These are phyloP conservation scores for Colistium nudipinnis DNA, from an alignment of 2,113 vertebrate genomes.

Conservation along the genomic window DNA sequence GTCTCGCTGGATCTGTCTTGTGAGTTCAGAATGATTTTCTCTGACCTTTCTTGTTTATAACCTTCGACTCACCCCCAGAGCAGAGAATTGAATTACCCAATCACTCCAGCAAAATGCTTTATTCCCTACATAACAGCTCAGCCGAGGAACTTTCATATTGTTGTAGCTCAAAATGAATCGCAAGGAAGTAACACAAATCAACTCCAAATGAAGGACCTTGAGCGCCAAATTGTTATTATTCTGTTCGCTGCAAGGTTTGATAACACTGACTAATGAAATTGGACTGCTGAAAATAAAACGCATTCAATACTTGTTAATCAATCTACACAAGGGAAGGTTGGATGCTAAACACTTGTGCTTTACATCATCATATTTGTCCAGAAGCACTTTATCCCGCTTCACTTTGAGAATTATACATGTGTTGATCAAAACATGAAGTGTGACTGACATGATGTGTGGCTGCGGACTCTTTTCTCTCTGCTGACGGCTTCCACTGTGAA, in stretches of 20 bases:
- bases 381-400: background rate
- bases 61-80: constrained; percentile 14
- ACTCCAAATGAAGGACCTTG: constrained; percentile 39
- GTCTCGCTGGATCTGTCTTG: constrained; percentile 19
- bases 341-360: background rate
- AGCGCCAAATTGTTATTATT: constrained; percentile 21
- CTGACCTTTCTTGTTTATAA: constrained; percentile 58
- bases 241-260: constrained; percentile 18
- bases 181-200: constrained; percentile 33
- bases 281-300: constrained; percentile 26
- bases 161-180: constrained; percentile 30
- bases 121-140: constrained; percentile 32
- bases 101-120: constrained; percentile 25
- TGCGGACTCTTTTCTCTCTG: constrained; percentile 5
- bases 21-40: constrained; percentile 39
- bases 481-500: constrained; percentile 35
- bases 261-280: constrained; percentile 30
- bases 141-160: constrained; percentile 15
- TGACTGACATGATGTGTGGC: constrained; percentile 17
- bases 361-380: constrained; percentile 1
- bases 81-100: constrained; percentile 42
- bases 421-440: constrained; percentile 31
- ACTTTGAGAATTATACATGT: constrained; percentile 1
- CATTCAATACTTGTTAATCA: constrained; percentile 4
- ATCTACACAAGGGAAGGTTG: background rate